Evolutionary conservation across 1,140 invertebrate genomes (phyloP).

Genomic region (Batillaria attramentaria): DNA sequence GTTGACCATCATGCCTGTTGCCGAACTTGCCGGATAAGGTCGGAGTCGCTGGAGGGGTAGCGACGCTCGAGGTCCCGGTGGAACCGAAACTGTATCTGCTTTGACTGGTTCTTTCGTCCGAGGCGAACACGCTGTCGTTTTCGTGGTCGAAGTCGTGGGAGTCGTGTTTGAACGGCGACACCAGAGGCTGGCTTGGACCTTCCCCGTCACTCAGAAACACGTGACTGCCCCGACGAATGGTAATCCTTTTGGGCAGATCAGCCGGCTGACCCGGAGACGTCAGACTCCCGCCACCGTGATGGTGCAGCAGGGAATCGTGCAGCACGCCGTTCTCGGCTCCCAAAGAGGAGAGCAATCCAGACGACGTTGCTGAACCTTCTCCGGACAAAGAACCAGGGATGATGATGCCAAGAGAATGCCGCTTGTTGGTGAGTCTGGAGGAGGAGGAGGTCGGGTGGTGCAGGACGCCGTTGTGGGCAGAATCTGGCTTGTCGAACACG

Average conservation of each 20-base stretch:
- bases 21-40: too few species aligned
- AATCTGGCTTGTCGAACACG: neutral
- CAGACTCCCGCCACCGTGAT: neutral
- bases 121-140: slow-evolving; percentile 3
- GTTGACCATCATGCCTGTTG: too few species aligned
- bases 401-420: neutral
- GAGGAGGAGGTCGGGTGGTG: neutral
- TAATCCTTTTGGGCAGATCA: slow-evolving; percentile 3
- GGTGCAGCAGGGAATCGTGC: neutral
- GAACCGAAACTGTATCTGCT: neutral
- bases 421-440: neutral
- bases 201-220: slow-evolving; percentile 31
- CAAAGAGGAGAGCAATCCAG: neutral
- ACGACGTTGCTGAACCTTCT: neutral
- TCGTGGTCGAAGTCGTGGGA: neutral
- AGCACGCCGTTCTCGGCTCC: neutral
- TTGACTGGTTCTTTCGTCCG: neutral
- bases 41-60: too few species aligned
- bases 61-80: neutral
- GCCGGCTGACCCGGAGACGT: neutral
- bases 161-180: neutral
- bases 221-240: slow-evolving; percentile 23
- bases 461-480: neutral
- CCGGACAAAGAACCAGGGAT: neutral
- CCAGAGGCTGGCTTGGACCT: neutral